These are phyloP conservation scores for Parnassius mnemosyne DNA, from an alignment of 2,888 invertebrate genomes.

Conservation along the genomic window DNA sequence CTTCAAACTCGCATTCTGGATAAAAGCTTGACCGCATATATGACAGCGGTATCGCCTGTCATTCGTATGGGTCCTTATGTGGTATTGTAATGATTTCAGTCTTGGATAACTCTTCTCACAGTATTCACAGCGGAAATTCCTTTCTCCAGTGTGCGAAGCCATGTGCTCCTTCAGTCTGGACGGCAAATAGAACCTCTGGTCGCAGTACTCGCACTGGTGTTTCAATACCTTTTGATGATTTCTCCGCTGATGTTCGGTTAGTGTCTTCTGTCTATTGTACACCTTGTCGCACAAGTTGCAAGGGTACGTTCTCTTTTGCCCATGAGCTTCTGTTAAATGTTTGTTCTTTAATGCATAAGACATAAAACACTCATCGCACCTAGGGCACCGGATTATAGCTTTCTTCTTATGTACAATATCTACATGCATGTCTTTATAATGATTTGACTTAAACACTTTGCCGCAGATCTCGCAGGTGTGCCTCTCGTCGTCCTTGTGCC, in stretches of 20 bases:
- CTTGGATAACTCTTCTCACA: slow-evolving; percentile 82
- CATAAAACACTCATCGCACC: slow-evolving; percentile 73
- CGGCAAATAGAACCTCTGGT: slow-evolving; percentile 74
- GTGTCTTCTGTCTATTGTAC: slow-evolving; percentile 67
- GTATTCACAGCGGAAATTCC: slow-evolving; percentile 78
- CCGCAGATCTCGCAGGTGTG: slow-evolving; percentile 77
- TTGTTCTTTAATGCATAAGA: slow-evolving; percentile 68
- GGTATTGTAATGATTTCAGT: slow-evolving; percentile 80
- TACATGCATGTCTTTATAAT: slow-evolving; percentile 72
- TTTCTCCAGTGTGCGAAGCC: slow-evolving; percentile 77
- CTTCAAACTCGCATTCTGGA: slow-evolving; percentile 81
- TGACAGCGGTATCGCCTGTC: slow-evolving; percentile 79
- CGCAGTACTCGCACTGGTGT: slow-evolving; percentile 78
- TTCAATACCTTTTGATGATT: slow-evolving; percentile 71
- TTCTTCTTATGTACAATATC: slow-evolving; percentile 72
- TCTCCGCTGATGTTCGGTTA: slow-evolving; percentile 66
- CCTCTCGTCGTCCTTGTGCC: slow-evolving; percentile 73
- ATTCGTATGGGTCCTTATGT: slow-evolving; percentile 81
- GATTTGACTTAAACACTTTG: slow-evolving; percentile 69
- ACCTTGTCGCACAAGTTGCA: slow-evolving; percentile 73
- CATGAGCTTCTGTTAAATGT: slow-evolving; percentile 68
- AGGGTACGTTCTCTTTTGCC: slow-evolving; percentile 66
- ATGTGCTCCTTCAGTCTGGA: slow-evolving; percentile 73
- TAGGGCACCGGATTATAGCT: slow-evolving; percentile 65
- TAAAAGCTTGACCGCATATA: slow-evolving; percentile 79